Evolutionary conservation across 2,797 vertebrate genomes (phyloP), one percentile per base, ranked within the genome.

Genomic region (Babyrousa celebensis): DNA sequence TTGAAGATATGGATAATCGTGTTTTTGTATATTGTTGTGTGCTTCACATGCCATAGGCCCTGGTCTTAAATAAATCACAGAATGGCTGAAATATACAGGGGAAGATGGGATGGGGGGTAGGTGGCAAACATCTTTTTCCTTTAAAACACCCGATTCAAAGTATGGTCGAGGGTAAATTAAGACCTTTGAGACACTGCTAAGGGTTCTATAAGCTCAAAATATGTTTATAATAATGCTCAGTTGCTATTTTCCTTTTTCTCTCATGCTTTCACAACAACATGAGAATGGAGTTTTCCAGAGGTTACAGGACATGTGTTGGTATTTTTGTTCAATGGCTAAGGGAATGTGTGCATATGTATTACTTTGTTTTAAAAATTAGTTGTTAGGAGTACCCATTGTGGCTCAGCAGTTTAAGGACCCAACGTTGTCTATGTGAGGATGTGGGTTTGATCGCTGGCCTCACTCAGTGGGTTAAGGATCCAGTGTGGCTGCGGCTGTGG

Each of bases 291-390:
- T 58, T 85, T 63, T 70, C 20, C 14, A n/a, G 32, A 60, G 29
- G 12, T 6, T 29, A 8, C 1, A 0, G n/a, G 11, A 3, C 6
- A 27, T 32, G 12, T 56, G 12, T 23, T 72, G 62, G 14, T 86
- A 63, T 11, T 29, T n/a, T 43, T 86, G 20, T 5, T 93, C 56
- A 68, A 20, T 54, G 56, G 6, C 27, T 71, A 70, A 32, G 40
- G 14, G 25, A 52, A 27, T 27, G 11, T 58, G 7, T 58, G 3
- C 3, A 52, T 67, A 4, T 40, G 6, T 82, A 17, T 72, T 85
- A 4, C 40, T 65, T 12, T 18, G 48, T 29, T 78, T 82, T 74
- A 32, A 56, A 78, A 21, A 56, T 56, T 32, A 78, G 52, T 78
- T 78, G 52, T 23, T 48, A 48, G 43, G 43, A 48, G 43, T 48